phyloP scores from a whole-genome alignment of 2,113 vertebrate species.

The Carassius gibelio region DNA sequence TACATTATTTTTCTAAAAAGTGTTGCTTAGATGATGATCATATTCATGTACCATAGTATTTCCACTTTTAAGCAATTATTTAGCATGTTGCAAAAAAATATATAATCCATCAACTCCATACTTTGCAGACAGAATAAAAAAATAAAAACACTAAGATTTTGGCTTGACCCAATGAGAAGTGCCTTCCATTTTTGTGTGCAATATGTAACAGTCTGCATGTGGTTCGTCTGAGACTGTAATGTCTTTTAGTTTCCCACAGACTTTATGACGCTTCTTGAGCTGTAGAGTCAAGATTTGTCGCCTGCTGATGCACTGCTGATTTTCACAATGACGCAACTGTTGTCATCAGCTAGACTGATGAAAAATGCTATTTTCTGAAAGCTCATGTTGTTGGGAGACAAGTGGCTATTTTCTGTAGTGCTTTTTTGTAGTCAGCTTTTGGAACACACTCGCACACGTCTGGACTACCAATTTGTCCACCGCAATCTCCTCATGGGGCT shows the following conservation, averaged over 20 bases:
- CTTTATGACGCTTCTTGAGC: conserved; percentile 1
- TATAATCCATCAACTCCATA: neutral
- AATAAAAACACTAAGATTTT: neutral
- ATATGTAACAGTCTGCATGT: neutral
- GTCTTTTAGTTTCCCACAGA: neutral
- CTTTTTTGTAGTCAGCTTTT: conserved; percentile 38
- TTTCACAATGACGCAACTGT: neutral
- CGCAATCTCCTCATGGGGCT: conserved; percentile 42
- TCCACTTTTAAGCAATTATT: neutral
- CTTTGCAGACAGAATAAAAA: neutral
- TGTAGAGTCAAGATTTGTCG: neutral
- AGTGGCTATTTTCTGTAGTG: conserved; percentile 45
- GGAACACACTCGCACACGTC: conserved; percentile 24
- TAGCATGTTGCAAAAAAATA: neutral
- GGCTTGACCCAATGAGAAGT: neutral
- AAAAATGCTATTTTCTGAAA: conserved; percentile 30
- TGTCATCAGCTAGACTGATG: conserved; percentile 46
- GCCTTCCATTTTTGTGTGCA: neutral
- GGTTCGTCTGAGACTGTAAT: neutral
- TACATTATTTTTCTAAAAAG: neutral
- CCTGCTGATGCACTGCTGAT: conserved; percentile 29
- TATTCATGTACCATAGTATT: neutral
- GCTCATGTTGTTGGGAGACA: conserved; percentile 4
- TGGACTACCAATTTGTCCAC: conserved; percentile 50
- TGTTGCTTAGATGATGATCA: neutral